phyloP scores from a whole-genome alignment of 2,888 invertebrate genomes.

The Lutraria lutraria region DNA sequence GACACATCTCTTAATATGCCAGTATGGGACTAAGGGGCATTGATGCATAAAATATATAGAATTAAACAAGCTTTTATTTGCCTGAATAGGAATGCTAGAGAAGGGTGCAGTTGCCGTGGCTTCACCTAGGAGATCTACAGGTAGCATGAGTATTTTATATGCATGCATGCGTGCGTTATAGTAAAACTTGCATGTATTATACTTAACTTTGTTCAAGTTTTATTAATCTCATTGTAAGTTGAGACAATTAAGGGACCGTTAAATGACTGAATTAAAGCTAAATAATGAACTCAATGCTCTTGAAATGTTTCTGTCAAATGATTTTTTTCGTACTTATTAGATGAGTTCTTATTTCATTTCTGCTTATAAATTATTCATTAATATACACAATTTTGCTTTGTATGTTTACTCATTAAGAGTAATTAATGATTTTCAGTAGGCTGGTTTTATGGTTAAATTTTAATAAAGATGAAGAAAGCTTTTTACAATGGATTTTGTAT shows the following conservation, averaged over 20 bases:
- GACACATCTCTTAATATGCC: background rate
- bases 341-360: background rate
- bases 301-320: too few relatives aligned
- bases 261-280: too few relatives aligned
- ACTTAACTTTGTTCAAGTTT: background rate
- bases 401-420: background rate
- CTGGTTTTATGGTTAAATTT: background rate
- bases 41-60: background rate
- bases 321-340: too few relatives aligned
- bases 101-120: constrained; percentile 42
- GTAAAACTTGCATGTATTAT: constrained; percentile 16
- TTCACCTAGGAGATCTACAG: constrained; percentile 54
- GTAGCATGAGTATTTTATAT: constrained; percentile 48
- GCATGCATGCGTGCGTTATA: constrained; percentile 42
- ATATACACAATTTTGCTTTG: background rate
- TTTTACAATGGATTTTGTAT: background rate
- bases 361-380: background rate
- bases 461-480: background rate
- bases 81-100: constrained; percentile 60
- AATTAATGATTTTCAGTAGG: background rate
- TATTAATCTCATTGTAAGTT: background rate
- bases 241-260: too few relatives aligned
- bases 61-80: constrained; percentile 30
- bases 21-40: background rate
- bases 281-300: too few relatives aligned